A percentile compares a stretch with the other conserved stretches of the same genome.
Evolutionary conservation across 2,797 vertebrate species (phyloP).

Genomic region (Adelosebastes latens): DNA sequence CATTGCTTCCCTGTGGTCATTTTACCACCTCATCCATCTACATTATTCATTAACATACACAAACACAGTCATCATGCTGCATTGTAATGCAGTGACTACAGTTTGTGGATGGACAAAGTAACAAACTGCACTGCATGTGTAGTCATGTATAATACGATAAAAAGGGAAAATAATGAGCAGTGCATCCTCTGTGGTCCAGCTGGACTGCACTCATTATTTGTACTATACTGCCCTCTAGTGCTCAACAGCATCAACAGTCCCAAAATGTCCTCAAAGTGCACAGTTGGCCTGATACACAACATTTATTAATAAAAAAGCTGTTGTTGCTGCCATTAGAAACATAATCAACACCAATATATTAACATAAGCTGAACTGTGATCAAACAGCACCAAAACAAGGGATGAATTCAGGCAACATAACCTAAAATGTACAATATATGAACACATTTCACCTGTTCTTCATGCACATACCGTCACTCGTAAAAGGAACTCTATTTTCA

Average conservation of each 20-base stretch:
- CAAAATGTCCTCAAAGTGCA: neutral
- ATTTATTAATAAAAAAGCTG: neutral
- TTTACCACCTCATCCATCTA: neutral
- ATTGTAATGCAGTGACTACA: neutral
- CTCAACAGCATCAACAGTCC: neutral
- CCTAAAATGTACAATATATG: neutral
- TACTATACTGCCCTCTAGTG: constrained; percentile 77
- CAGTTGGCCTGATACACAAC: too few species aligned
- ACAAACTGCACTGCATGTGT: neutral
- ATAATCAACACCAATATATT: neutral
- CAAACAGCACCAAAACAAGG: neutral
- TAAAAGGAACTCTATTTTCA: neutral
- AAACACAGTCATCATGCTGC: neutral
- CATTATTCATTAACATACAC: neutral
- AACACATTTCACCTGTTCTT: neutral
- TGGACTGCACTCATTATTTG: constrained; percentile 18
- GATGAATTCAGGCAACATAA: neutral
- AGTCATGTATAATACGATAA: neutral
- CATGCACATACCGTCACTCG: neutral
- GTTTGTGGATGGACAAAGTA: neutral
- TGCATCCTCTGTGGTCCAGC: neutral
- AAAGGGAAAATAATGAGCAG: neutral
- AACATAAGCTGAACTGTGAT: neutral
- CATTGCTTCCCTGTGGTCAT: neutral
- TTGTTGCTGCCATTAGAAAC: neutral